A percentile compares a stretch with the other conserved stretches of the same genome.
Conservation (phyloP, 1,140 invertebrate species). For the Gryllus bimaculatus region DNA sequence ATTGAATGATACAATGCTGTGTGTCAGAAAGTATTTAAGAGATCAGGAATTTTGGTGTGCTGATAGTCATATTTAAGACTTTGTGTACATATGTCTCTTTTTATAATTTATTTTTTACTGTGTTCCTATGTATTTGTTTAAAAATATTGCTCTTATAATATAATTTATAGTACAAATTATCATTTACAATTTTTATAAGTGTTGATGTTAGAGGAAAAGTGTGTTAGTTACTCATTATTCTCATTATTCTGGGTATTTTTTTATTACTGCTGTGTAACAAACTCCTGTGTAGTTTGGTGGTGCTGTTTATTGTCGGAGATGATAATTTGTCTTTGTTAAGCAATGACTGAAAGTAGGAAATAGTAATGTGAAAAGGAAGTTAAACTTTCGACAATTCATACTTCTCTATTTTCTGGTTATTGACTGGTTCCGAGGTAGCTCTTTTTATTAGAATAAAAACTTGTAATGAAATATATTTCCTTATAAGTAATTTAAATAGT, state of each 20-base stretch:
- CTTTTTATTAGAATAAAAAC: too few relatives aligned
- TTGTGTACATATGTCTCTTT: neutral
- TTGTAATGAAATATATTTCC: too few relatives aligned
- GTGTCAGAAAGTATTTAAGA: too few relatives aligned
- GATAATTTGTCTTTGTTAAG: too few relatives aligned
- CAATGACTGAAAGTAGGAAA: too few relatives aligned
- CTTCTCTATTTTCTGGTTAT: too few relatives aligned
- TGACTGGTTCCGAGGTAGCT: too few relatives aligned
- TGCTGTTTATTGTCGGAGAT: neutral
- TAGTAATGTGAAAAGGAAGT: too few relatives aligned
- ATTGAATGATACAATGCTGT: too few relatives aligned
- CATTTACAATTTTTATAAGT: neutral
- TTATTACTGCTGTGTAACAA: neutral
- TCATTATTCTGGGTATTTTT: neutral
- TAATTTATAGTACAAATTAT: constrained; percentile 2
- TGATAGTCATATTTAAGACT: neutral
- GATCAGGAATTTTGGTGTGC: too few relatives aligned
- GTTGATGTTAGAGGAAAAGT: neutral
- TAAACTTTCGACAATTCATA: too few relatives aligned
- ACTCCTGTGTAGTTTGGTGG: neutral
- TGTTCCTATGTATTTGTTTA: neutral
- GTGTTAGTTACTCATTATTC: neutral
- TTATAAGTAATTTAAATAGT: too few relatives aligned
- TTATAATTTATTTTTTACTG: neutral
- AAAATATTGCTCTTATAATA: neutral